Evolutionary conservation across 2,888 invertebrate genomes (phyloP).

Genomic region (Polylopha cassiicola): DNA sequence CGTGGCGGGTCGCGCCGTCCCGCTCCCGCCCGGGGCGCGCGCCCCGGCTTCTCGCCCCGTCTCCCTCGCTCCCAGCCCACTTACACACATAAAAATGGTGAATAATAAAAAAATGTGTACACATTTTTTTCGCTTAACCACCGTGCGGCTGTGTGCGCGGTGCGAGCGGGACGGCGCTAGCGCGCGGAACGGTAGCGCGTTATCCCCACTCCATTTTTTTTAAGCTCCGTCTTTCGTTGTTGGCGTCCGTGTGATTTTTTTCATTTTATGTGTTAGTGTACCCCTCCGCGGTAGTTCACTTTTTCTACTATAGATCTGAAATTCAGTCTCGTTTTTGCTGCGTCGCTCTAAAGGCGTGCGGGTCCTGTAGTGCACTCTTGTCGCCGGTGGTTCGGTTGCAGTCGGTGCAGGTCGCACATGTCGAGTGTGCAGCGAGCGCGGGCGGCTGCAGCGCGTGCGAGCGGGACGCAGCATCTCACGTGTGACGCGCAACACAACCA

Average conservation of each 20-base stretch:
- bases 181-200: conserved; percentile 44
- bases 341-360: conserved; percentile 75
- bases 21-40: conserved; percentile 36
- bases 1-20: conserved; percentile 66
- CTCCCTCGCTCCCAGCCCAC: conserved; percentile 68
- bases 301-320: conserved; percentile 79
- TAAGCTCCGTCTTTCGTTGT: conserved; percentile 69
- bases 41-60: conserved; percentile 39
- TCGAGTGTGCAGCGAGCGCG: conserved; percentile 38
- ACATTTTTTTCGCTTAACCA: conserved; percentile 77
- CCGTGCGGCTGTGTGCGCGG: conserved; percentile 60
- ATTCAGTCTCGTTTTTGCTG: conserved; percentile 78
- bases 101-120: conserved; percentile 78
- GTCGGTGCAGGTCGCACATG: conserved; percentile 37
- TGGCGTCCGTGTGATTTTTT: conserved; percentile 74
- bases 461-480: conserved; percentile 60
- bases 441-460: conserved; percentile 52
- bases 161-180: conserved; percentile 54
- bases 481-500: conserved; percentile 62
- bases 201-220: conserved; percentile 73
- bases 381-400: conserved; percentile 51
- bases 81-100: conserved; percentile 78
- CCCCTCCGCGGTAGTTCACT: conserved; percentile 77
- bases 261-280: conserved; percentile 77
- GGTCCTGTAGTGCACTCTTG: conserved; percentile 69